These are phyloP conservation scores for Allacma fusca DNA, from an alignment of 2,888 invertebrate genomes.

Conservation along the genomic window DNA sequence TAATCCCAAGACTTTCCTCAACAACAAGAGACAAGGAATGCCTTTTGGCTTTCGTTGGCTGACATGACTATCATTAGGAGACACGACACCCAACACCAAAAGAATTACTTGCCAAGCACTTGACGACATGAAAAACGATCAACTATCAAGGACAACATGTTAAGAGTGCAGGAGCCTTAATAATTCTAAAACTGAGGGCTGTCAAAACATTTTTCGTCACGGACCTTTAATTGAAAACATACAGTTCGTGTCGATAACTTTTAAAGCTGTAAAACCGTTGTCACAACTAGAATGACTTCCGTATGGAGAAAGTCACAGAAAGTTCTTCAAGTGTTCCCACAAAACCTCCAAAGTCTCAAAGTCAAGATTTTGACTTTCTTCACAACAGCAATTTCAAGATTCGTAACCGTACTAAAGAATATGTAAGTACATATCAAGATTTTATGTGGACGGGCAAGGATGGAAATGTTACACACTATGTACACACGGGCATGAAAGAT, in stretches of 20 bases:
- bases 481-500: too few species aligned
- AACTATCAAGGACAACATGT: neutral
- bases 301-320: neutral
- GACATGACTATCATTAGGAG: slow-evolving; percentile 6
- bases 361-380: neutral
- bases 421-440: too few species aligned
- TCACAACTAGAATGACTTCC: neutral
- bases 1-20: neutral
- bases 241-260: neutral
- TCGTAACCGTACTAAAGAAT: too few species aligned
- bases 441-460: too few species aligned
- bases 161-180: neutral
- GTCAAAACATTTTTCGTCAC: slow-evolving; percentile 4
- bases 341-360: neutral
- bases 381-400: too few species aligned
- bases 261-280: neutral
- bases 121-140: slow-evolving; percentile 1
- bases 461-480: too few species aligned
- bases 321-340: neutral
- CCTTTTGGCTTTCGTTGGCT: neutral
- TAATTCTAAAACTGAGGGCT: neutral
- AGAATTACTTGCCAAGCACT: neutral
- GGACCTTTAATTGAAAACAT: neutral
- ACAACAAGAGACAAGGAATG: neutral
- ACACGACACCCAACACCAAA: neutral